Percentiles rank a stretch among this genome's conserved stretches.
These are phyloP conservation scores for Mormyrops boulengeri DNA, from an alignment of 2,797 vertebrate genomes.

Conservation along the genomic window DNA sequence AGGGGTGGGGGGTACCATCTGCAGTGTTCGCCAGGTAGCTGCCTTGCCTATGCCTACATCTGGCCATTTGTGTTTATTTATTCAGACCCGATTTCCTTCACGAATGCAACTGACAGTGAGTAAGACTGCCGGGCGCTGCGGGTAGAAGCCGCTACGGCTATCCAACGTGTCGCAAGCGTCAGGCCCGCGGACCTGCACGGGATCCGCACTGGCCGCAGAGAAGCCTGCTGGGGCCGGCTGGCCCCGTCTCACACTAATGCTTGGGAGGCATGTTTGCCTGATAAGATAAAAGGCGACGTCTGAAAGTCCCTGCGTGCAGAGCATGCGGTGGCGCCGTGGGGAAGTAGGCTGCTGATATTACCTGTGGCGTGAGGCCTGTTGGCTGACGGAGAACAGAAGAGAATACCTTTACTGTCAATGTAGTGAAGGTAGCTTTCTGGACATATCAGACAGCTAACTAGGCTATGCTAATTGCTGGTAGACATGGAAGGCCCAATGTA, in stretches of 20 bases:
- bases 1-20: neutral
- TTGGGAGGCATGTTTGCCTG: neutral
- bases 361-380: neutral
- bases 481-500: neutral
- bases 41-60: neutral
- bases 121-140: too few species aligned
- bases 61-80: neutral
- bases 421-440: neutral
- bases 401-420: neutral
- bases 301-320: neutral
- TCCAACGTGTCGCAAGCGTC: neutral
- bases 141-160: neutral
- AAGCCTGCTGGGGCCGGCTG: neutral
- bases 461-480: neutral
- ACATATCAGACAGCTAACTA: neutral
- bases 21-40: neutral
- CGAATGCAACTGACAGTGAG: neutral
- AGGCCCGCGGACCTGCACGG: neutral
- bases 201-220: neutral
- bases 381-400: neutral
- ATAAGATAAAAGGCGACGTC: neutral
- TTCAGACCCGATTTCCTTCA: neutral
- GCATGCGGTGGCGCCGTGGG: neutral
- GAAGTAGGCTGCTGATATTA: neutral
- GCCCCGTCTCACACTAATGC: neutral